Percentiles rank a stretch among this genome's conserved stretches.
Conservation (phyloP, 2,888 invertebrate species). For the Pherbina coryleti region DNA sequence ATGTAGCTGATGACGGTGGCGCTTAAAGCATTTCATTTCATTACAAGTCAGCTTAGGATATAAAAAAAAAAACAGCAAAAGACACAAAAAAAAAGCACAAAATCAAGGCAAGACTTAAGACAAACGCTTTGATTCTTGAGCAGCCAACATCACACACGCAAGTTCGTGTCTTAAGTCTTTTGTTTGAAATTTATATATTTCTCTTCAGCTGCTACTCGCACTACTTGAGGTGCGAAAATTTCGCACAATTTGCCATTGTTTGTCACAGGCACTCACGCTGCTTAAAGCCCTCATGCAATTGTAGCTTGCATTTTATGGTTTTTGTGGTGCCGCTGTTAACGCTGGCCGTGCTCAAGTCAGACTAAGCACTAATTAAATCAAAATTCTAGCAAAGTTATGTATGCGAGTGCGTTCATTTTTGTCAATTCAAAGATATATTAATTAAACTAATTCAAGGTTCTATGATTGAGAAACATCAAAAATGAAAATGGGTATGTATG, state of each 20-base stretch:
- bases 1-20: not conserved
- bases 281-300: not conserved
- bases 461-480: too few species aligned
- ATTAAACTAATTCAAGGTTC: too few species aligned
- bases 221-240: slow-evolving; percentile 6
- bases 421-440: not conserved
- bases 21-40: slow-evolving; percentile 8
- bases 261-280: not conserved
- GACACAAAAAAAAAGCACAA: not conserved
- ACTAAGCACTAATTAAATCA: too few species aligned
- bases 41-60: not conserved
- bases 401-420: not conserved
- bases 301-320: not conserved
- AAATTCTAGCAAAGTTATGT: too few species aligned
- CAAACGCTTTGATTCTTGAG: slow-evolving; percentile 22
- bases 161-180: slow-evolving; percentile 41
- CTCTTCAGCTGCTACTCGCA: not conserved
- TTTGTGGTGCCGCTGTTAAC: not conserved
- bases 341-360: not conserved
- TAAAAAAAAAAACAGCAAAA: not conserved
- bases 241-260: slow-evolving; percentile 27
- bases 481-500: too few species aligned
- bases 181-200: slow-evolving; percentile 4
- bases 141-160: not conserved
- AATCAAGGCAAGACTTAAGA: not conserved